phyloP scores from a whole-genome alignment of 2,888 invertebrate species.

The Lomographa bimaculata region DNA sequence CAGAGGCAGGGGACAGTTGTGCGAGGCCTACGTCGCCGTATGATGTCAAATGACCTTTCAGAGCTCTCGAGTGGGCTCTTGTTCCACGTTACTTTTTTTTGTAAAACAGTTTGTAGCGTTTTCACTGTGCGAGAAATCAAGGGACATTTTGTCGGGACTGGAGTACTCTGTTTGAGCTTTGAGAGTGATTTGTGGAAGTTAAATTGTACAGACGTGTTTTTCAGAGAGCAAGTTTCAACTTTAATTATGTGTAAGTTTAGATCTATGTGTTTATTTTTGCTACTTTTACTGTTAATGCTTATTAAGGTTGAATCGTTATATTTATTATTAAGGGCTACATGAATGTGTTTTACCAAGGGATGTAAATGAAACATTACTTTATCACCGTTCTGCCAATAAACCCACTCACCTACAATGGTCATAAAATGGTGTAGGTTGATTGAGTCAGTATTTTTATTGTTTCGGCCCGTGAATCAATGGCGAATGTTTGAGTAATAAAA shows the following conservation, averaged over 20 bases:
- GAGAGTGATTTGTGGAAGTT: slow-evolving; percentile 26
- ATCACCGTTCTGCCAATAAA: slow-evolving; percentile 70
- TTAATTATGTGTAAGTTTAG: no score
- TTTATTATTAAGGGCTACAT: no score
- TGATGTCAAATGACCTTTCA: slow-evolving; percentile 59
- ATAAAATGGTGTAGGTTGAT: slow-evolving; percentile 79
- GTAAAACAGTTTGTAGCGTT: slow-evolving; percentile 40
- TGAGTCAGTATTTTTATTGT: slow-evolving; percentile 83
- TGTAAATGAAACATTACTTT: slow-evolving; percentile 73
- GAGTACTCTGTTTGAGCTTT: slow-evolving; percentile 18
- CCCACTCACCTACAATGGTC: slow-evolving; percentile 72
- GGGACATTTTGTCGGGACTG: slow-evolving; percentile 23
- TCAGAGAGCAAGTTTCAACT: no score
- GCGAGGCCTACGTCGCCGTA: slow-evolving; percentile 49
- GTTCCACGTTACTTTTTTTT: slow-evolving; percentile 39
- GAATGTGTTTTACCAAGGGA: slow-evolving; percentile 51
- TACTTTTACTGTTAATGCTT: no score
- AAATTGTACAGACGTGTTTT: slow-evolving; percentile 1
- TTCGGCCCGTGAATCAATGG: slow-evolving; percentile 80
- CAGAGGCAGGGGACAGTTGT: slow-evolving; percentile 64
- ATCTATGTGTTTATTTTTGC: no score
- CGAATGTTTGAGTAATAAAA: slow-evolving; percentile 81
- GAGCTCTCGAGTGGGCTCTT: slow-evolving; percentile 41
- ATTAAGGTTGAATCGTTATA: no score
- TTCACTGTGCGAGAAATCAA: slow-evolving; percentile 28